Conservation (phyloP, 2,888 invertebrate species). For the Calameuta filiformis region DNA sequence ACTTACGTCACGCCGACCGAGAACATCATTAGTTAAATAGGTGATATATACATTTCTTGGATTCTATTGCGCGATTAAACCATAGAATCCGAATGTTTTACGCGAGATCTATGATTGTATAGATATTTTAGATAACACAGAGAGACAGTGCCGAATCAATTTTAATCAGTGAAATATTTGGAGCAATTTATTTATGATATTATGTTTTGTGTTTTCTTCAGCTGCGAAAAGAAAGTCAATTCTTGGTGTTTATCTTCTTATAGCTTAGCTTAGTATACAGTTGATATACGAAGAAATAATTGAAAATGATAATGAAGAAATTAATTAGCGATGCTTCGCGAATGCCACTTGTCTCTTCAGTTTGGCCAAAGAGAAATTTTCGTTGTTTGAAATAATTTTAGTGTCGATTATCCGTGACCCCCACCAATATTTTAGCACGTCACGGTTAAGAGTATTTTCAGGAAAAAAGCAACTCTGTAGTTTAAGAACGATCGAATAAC, state of each 20-base stretch:
- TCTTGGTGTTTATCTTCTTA: background rate
- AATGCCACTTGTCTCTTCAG: background rate
- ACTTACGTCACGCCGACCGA: conserved; percentile 47
- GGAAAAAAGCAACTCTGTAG: background rate
- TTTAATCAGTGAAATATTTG: background rate
- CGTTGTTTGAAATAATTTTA: background rate
- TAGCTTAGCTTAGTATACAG: background rate
- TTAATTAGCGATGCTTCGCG: background rate
- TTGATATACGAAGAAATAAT: background rate
- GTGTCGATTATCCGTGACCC: no score
- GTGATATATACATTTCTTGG: conserved; percentile 11
- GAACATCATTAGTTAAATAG: conserved; percentile 39
- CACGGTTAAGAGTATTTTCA: background rate
- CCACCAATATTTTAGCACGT: no score
- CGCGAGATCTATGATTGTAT: background rate
- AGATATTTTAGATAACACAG: background rate
- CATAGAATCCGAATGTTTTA: background rate
- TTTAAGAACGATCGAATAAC: background rate
- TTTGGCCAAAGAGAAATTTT: background rate
- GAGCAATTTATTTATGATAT: background rate
- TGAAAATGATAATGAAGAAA: background rate
- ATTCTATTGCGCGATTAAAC: conserved; percentile 24
- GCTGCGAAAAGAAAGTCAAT: background rate
- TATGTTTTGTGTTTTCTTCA: conserved; percentile 4
- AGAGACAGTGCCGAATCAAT: background rate